Conservation (phyloP, 2,113 vertebrate species). For the Psilopsiagon aurifrons region DNA sequence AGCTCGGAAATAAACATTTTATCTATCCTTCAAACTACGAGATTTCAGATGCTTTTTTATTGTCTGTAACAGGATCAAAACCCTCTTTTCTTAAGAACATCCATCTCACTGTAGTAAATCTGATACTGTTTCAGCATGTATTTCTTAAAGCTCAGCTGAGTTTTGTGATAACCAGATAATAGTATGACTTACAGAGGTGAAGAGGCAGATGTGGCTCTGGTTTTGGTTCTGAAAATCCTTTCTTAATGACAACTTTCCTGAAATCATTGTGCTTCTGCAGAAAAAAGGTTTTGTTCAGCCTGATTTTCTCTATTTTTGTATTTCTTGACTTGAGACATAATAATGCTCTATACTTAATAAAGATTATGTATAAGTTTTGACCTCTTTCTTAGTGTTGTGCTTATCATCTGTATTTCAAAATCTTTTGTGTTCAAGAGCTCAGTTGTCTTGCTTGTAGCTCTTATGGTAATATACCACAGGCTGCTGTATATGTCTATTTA, state of each 20-base stretch:
- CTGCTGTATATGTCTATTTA: not conserved
- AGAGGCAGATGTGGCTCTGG: not conserved
- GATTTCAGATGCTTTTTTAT: not conserved
- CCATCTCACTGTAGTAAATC: not conserved
- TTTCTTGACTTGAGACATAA: not conserved
- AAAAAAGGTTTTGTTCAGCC: not conserved
- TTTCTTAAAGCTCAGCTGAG: not conserved
- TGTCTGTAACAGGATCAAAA: not conserved
- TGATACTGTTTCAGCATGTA: not conserved
- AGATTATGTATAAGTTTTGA: not conserved
- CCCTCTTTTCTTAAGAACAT: not conserved
- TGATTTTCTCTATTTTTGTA: not conserved
- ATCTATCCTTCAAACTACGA: not conserved
- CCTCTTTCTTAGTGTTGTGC: not conserved
- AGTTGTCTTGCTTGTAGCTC: not conserved
- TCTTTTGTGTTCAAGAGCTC: not conserved
- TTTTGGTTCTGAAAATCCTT: not conserved
- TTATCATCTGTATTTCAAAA: not conserved
- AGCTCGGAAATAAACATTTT: not conserved
- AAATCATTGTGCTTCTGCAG: not conserved
- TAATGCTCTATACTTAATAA: not conserved
- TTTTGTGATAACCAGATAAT: not conserved
- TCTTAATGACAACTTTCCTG: not conserved
- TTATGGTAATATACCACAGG: not conserved
- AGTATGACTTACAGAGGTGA: not conserved